Evolutionary conservation across 2,888 invertebrate species (phyloP).

Genomic region (Drosophila differens): DNA sequence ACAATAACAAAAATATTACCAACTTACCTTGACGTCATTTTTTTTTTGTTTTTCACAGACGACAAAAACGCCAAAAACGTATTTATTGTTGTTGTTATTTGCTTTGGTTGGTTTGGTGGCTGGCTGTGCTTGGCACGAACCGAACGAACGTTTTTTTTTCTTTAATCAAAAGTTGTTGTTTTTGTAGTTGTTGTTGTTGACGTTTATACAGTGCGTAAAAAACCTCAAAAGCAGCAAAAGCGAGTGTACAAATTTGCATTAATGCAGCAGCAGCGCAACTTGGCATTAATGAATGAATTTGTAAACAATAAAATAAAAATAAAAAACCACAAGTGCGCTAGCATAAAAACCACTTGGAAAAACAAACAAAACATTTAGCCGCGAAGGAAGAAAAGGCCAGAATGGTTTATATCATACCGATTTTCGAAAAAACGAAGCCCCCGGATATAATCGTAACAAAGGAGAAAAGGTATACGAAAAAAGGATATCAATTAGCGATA

Average conservation of each 20-base stretch:
- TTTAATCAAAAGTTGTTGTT: conserved; percentile 55
- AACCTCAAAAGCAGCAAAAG: conserved; percentile 39
- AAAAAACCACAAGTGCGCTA: conserved; percentile 30
- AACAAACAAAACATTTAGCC: conserved; percentile 59
- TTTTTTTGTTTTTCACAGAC: conserved; percentile 41
- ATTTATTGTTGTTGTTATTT: conserved; percentile 46
- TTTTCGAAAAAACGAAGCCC: conserved; percentile 81
- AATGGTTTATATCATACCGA: conserved; percentile 85
- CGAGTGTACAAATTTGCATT: conserved; percentile 73
- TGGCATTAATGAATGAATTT: conserved; percentile 72
- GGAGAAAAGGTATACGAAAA: conserved; percentile 78
- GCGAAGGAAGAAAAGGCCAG: conserved; percentile 42
- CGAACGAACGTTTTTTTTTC: conserved; percentile 58
- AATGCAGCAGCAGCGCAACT: conserved; percentile 55
- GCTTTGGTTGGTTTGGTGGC: conserved; percentile 52
- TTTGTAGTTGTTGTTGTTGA: conserved; percentile 31
- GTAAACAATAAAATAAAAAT: conserved; percentile 39
- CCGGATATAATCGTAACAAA: conserved; percentile 83
- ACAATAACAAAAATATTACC: conserved; percentile 40
- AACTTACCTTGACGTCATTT: conserved; percentile 82
- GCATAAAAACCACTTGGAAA: conserved; percentile 61
- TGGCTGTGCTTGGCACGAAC: conserved; percentile 76
- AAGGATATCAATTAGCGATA: conserved; percentile 12
- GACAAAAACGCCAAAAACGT: conserved; percentile 62
- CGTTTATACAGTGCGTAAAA: conserved; percentile 68